Base-by-base conservation (phyloP, 2,888 invertebrate genomes). In the Venusia cambrica region DNA sequence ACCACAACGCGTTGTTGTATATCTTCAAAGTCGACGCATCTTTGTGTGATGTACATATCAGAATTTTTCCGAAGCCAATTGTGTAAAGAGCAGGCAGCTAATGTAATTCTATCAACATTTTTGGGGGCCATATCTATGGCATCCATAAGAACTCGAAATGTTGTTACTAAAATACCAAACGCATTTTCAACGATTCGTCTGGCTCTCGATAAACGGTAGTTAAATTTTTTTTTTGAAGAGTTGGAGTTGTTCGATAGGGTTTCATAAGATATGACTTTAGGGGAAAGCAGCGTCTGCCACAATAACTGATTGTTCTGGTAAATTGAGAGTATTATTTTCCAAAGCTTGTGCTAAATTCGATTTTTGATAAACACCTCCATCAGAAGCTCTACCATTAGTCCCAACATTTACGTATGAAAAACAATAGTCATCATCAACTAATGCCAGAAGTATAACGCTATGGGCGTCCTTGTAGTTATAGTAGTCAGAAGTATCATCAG, bases 361-460 rank as follows among this genome's bases (percentile, higher is more conserved):
- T 21, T 6, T 21, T 30, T 5, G 5, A n/a, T 5, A 18, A 30
- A 39, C 13, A 12, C 34, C 28, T 20, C 38, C 42, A 22, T 41
- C 41, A 20, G 41, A 41, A 33, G 29, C 36, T 36, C 41, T 42
- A 6, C 48, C 43, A 34, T 48, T 46, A 6, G 35, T 31, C 13
- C 48, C 45, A 34, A 48, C 15, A 19, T 51, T 18, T 8, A 43
- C 21, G 9, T 45, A 48, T 9, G 37, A 28, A 38, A 48, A 48
- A 40, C 45, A 45, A 27, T 47, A 51, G 16, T 52, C 32, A 27
- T 41, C 32, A 38, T 55, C 51, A 20, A 57, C 52, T 5, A 50
- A 28, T 18, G 48, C 55, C 27, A 56, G 18, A 15, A 58, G 21
- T 22, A 44, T 10, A 18, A 18, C 12, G 12, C 18, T 28, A 9